Evolutionary conservation across 2,113 vertebrate species (phyloP).

Genomic region (Xiphias gladius): DNA sequence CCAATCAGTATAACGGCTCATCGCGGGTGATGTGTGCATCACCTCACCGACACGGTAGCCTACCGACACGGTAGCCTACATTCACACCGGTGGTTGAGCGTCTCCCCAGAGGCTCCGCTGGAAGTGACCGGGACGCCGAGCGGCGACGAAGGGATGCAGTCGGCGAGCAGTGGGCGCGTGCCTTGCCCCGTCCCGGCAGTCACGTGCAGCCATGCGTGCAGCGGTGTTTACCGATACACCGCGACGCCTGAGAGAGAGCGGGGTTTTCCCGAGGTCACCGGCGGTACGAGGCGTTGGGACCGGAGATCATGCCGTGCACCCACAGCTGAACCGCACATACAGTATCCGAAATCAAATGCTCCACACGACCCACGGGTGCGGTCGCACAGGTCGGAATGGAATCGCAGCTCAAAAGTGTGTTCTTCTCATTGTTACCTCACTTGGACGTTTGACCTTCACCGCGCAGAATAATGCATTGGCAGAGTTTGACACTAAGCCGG

Average conservation of each 20-base stretch:
- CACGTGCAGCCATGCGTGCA: constrained; percentile 61
- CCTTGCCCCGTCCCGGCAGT: constrained; percentile 35
- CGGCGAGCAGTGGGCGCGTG: constrained; percentile 33
- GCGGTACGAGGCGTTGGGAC: too few species aligned
- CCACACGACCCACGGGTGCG: not conserved
- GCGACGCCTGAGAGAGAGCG: constrained; percentile 3
- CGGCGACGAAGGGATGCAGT: constrained; percentile 15
- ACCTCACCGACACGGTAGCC: too few species aligned
- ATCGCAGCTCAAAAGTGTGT: too few species aligned
- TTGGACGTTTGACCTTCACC: too few species aligned
- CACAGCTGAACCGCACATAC: not conserved
- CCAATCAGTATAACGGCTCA: not conserved
- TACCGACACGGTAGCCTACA: too few species aligned
- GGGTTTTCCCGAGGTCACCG: too few species aligned
- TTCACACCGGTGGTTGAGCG: not conserved
- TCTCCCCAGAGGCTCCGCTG: not conserved
- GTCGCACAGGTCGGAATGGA: too few species aligned
- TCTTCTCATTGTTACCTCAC: too few species aligned
- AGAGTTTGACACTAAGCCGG: too few species aligned
- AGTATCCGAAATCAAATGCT: not conserved
- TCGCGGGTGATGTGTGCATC: not conserved
- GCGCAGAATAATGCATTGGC: too few species aligned
- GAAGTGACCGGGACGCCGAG: constrained; percentile 42
- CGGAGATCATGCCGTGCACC: too few species aligned
- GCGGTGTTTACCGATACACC: constrained; percentile 20